Conservation (phyloP, 2,888 invertebrate species). For the Drosophila kuntzei region DNA sequence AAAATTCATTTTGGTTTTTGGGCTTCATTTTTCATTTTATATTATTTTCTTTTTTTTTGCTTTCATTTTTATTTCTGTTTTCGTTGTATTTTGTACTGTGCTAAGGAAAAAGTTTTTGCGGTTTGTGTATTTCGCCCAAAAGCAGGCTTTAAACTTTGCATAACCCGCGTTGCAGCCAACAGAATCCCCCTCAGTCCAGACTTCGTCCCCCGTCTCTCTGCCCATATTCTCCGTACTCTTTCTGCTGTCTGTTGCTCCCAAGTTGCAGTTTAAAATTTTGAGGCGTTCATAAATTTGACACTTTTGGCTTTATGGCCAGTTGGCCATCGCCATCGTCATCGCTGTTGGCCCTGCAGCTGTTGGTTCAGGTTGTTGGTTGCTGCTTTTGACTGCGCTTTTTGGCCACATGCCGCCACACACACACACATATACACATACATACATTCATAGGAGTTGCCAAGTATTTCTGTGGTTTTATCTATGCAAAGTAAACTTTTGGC, state of each 20-base stretch:
- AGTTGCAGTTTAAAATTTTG: constrained; percentile 70
- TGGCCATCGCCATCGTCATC: constrained; percentile 16
- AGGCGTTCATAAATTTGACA: constrained; percentile 81
- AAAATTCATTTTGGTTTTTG: constrained; percentile 75
- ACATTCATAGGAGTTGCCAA: constrained; percentile 60
- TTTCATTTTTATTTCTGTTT: constrained; percentile 36
- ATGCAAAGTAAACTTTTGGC: constrained; percentile 75
- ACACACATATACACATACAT: constrained; percentile 17
- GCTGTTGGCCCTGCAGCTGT: not conserved
- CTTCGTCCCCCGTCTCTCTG: too few species aligned
- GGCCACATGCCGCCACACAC: constrained; percentile 39
- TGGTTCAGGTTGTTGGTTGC: constrained; percentile 11
- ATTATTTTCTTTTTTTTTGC: constrained; percentile 23
- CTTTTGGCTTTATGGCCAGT: constrained; percentile 68
- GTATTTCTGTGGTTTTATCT: constrained; percentile 74
- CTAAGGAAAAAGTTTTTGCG: constrained; percentile 60
- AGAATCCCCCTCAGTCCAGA: constrained; percentile 12
- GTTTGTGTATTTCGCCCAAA: constrained; percentile 70
- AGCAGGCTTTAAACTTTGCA: constrained; percentile 75
- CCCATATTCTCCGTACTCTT: too few species aligned
- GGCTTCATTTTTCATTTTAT: constrained; percentile 26
- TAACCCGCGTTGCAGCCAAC: constrained; percentile 42
- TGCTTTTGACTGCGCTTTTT: constrained; percentile 38
- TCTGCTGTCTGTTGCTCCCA: not conserved
- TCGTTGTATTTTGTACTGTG: constrained; percentile 23